Evolutionary conservation across 1,140 invertebrate species (phyloP), one percentile per base, ranked within the genome.

Genomic region (Caenorhabditis briggsae): DNA sequence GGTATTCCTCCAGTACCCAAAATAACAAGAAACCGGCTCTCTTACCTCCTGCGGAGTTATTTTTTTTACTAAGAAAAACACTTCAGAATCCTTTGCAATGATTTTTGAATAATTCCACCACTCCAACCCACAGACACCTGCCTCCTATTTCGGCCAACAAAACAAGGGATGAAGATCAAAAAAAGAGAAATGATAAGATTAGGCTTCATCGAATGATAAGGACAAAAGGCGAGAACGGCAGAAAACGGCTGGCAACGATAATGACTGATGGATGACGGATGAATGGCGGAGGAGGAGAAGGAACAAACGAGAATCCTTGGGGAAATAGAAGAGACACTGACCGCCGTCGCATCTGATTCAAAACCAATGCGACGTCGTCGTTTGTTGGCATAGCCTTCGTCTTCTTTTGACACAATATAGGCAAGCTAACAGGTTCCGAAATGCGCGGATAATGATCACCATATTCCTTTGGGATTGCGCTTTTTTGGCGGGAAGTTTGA

Each of bases 261-360:
- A n/a, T 18, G 64, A 46, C 12, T 12, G 41, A 70, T 33, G 33
- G 33, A 33, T 33, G 33, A 33, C 33, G 33, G 33, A 33, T 33
- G 33, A 33, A 33, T 33, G 33, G 33, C 33, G 33, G 3, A 33
- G 33, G 12, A 46, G 43, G 50, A n/a, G 70, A 78, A 78, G 33
- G 41, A 78, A 78, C 70, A 33, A 33, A 78, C 41, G 70, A n/a
- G 46, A 78, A 78, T 78, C 70, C 70, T 78, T 50, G 70, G 50
- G n/a, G 11, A n/a, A 78, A 53, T 0, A 46, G 23, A n/a, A 78
- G 70, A 78, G 46, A 18, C 46, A 78, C 46, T 12, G 25, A 16
- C 25, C 70, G 43, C 70, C 46, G 46, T 78, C 70, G 20, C 70
- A 78, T 78, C 70, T 78, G 43, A 70, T 78, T 78, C 46, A n/a